A percentile compares a stretch with the other conserved stretches of the same genome.
phyloP scores from a whole-genome alignment of 1,140 invertebrate species.

The Mercenaria mercenaria region DNA sequence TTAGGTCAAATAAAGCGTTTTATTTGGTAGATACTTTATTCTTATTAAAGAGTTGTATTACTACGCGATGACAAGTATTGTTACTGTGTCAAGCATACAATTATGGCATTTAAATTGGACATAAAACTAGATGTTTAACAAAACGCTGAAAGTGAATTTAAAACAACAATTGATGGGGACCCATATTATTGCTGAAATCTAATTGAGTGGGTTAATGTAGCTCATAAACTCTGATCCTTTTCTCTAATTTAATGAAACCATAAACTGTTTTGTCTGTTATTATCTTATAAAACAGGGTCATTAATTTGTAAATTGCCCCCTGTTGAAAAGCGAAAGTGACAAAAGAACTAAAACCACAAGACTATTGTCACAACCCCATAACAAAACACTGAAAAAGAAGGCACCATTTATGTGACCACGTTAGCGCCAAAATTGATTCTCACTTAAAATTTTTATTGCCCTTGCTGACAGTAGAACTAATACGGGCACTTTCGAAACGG shows the following conservation, averaged over 20 bases:
- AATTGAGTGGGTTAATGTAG: slow-evolving; percentile 32
- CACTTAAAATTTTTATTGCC: slow-evolving; percentile 1
- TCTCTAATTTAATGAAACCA: slow-evolving; percentile 30
- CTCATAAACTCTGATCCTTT: slow-evolving; percentile 40
- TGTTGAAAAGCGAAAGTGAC: slow-evolving; percentile 52
- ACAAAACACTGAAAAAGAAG: not conserved
- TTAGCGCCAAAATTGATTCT: slow-evolving; percentile 42
- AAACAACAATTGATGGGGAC: slow-evolving; percentile 26
- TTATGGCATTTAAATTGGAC: slow-evolving; percentile 27
- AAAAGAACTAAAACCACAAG: not conserved
- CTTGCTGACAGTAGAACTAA: slow-evolving; percentile 8
- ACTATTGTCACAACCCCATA: not conserved
- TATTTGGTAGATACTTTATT: slow-evolving; percentile 4
- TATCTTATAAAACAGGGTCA: slow-evolving; percentile 54
- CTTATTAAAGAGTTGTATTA: not conserved
- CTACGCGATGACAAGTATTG: not conserved
- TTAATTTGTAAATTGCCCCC: slow-evolving; percentile 57
- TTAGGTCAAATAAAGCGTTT: not conserved
- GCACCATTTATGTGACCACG: slow-evolving; percentile 15
- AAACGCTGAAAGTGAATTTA: slow-evolving; percentile 21
- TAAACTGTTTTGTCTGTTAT: slow-evolving; percentile 43
- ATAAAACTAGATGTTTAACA: slow-evolving; percentile 32
- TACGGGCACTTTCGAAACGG: slow-evolving; percentile 2
- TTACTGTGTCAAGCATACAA: slow-evolving; percentile 13
- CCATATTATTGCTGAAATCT: slow-evolving; percentile 14